A percentile compares a stretch with the other conserved stretches of the same genome.
phyloP scores from a whole-genome alignment of 2,888 invertebrate species.

The Pyrgus malvae region DNA sequence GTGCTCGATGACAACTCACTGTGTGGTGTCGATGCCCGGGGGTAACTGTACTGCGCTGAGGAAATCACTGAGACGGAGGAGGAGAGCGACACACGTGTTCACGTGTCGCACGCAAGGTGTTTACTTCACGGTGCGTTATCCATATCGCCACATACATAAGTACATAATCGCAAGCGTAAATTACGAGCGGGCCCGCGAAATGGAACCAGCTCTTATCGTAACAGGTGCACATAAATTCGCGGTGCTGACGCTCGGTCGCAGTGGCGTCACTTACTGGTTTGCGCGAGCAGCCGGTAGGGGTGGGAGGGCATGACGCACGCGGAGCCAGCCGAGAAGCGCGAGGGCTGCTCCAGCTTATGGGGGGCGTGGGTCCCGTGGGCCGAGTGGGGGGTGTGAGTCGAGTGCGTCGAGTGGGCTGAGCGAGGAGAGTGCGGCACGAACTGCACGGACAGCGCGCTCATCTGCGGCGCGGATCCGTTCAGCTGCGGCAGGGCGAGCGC shows the following conservation, averaged over 20 bases:
- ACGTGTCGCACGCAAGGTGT: constrained; percentile 7
- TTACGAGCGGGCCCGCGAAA: constrained; percentile 23
- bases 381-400: too few relatives aligned
- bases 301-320: constrained; percentile 60
- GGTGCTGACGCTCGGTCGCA: too few relatives aligned
- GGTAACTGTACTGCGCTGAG: constrained; percentile 72
- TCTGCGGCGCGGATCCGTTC: too few relatives aligned
- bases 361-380: constrained; percentile 36
- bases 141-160: constrained; percentile 30
- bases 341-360: constrained; percentile 59
- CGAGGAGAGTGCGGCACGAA: too few relatives aligned
- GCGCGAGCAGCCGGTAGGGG: constrained; percentile 64
- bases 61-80: constrained; percentile 43
- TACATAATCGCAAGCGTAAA: constrained; percentile 23
- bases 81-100: constrained; percentile 24
- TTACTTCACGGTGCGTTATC: constrained; percentile 29
- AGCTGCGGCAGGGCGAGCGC: constrained; percentile 49
- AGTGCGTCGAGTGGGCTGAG: too few relatives aligned
- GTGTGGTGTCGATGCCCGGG: constrained; percentile 77
- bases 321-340: constrained; percentile 59
- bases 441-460: constrained; percentile 30
- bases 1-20: constrained; percentile 54
- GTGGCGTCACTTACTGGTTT: constrained; percentile 65
- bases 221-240: constrained; percentile 43
- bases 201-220: constrained; percentile 32